Base-by-base conservation (phyloP, 2,888 invertebrate species). In the Caenorhabditis sinica region DNA sequence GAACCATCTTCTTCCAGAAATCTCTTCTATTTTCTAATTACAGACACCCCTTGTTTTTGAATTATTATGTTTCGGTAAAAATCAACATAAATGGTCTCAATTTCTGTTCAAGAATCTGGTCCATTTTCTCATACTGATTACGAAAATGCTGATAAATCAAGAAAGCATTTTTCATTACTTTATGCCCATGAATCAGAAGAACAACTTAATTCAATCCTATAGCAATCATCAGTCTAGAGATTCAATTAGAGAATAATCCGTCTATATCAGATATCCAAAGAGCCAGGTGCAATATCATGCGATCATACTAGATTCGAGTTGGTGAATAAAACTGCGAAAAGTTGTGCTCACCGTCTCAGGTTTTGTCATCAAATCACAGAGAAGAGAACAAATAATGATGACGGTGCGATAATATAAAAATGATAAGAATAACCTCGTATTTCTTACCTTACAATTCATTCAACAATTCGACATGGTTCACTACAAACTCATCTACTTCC, bases 401-500 rank as follows among this genome's bases (percentile, higher is more conserved):
- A 73, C 61, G n/a, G 36, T 20, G 45, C 45, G 23, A 23, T 30
- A 33, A 20, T 25, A 56, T 49, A 51, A 61, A 60, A 61, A 23
- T 61, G 73, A 73, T 73, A 73, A 73, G 73, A 72, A 58, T 58
- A 58, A 56, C 43, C 20, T 28, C 43, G 23, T 25, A 17, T 51
- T 72, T 45, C 61, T 40, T 36, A 61, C 9, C 17, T 33, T 63
- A 28, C 66, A 77, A 49, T 40, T 63, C 36, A 65, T 53, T 53
- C 56, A 6, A 28, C 28, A 9, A 28, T 28, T 13, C 25, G 15
- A 28, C 20, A 85, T 85, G 85, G 77, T 76, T 56, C 81, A 81
- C 77, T 85, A 82, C 77, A 85, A 85, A 61, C 68, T 85, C 11
- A 51, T 71, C 51, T 85, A 85, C 30, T 85, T 85, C 61, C 81